These are phyloP conservation scores for Smittia aterrima DNA, from an alignment of 2,888 invertebrate genomes.

Conservation along the genomic window DNA sequence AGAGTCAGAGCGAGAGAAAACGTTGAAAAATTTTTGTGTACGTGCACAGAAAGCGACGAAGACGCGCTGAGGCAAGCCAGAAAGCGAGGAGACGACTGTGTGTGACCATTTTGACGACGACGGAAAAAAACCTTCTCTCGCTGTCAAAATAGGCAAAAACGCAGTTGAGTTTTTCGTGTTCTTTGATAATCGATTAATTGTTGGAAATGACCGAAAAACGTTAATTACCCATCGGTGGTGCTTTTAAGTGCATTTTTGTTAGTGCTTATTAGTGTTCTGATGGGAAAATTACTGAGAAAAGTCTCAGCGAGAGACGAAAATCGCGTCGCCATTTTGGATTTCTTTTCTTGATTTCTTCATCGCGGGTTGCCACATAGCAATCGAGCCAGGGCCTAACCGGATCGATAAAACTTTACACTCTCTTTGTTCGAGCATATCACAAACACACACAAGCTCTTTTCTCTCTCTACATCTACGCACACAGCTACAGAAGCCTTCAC, in stretches of 20 bases:
- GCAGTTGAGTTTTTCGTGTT: constrained; percentile 21
- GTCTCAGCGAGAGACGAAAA: background rate
- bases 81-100: background rate
- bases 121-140: background rate
- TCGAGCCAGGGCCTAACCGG: background rate
- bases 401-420: constrained; percentile 6
- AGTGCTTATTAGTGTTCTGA: constrained; percentile 16
- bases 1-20: background rate
- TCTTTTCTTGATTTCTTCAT: background rate
- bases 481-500: background rate
- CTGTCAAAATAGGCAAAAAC: background rate
- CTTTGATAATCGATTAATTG: constrained; percentile 13
- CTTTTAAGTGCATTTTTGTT: background rate
- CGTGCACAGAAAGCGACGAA: background rate
- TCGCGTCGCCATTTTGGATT: constrained; percentile 7
- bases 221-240: constrained; percentile 7
- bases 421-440: background rate
- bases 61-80: constrained; percentile 1
- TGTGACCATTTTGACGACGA: constrained; percentile 6
- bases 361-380: constrained; percentile 6
- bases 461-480: background rate
- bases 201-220: background rate
- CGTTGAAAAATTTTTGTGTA: background rate
- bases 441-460: background rate
- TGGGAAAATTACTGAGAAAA: background rate